phyloP scores from a whole-genome alignment of 2,797 vertebrate species.

The Ispidina picta region DNA sequence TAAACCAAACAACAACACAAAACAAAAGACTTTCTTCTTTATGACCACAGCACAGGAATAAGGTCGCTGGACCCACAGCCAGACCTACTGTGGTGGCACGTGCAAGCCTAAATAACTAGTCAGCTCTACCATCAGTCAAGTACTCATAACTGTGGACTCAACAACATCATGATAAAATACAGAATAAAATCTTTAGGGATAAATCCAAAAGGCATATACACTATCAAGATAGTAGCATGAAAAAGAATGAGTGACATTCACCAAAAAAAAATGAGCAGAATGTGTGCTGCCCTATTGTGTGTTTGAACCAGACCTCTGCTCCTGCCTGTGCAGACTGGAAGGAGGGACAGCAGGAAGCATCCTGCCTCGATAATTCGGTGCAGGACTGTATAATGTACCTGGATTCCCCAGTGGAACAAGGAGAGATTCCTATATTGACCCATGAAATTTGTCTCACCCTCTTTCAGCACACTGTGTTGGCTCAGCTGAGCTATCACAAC shows the following conservation, averaged over 20 bases:
- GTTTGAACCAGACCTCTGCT: neutral
- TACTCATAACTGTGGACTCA: accelerated
- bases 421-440: neutral
- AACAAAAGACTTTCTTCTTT: neutral
- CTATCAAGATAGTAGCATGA: neutral
- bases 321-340: accelerated
- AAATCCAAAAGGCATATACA: neutral
- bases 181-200: neutral
- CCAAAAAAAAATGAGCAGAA: neutral
- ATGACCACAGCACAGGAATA: neutral
- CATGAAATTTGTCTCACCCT: neutral
- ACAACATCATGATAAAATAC: neutral
- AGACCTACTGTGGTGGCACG: accelerated
- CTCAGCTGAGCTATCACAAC: neutral
- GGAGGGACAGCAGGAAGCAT: neutral
- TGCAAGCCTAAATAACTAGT: neutral
- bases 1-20: too few species aligned
- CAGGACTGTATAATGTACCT: accelerated
- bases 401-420: neutral
- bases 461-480: neutral
- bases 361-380: too few species aligned
- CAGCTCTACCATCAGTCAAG: neutral
- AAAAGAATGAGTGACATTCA: neutral
- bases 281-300: neutral
- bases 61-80: neutral